Evolutionary conservation across 2,797 vertebrate species (phyloP).

Genomic region (Clamator glandarius): DNA sequence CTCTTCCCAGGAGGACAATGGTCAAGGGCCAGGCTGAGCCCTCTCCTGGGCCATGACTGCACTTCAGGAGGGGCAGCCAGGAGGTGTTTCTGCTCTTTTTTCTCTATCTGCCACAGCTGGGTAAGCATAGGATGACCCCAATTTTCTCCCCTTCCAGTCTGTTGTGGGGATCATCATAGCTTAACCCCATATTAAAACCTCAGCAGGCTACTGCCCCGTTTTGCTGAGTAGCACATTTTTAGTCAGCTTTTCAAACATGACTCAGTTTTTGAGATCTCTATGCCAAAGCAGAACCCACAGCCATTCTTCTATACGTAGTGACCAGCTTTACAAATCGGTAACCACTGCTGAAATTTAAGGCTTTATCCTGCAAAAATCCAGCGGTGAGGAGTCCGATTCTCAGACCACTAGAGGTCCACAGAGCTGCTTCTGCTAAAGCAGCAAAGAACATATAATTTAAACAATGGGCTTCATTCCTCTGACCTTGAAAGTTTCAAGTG

Average conservation of each 20-base stretch:
- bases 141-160: background rate
- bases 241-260: background rate
- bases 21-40: background rate
- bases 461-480: background rate
- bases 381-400: background rate
- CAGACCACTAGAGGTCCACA: conserved; percentile 69
- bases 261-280: background rate
- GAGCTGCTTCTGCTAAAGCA: conserved; percentile 49
- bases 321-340: background rate
- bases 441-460: background rate
- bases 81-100: background rate
- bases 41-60: background rate
- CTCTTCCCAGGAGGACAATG: background rate
- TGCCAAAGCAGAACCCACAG: background rate
- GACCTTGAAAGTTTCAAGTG: background rate
- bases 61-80: background rate
- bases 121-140: background rate
- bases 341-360: background rate
- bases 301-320: background rate
- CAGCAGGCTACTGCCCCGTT: no score
- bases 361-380: background rate
- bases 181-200: background rate
- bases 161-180: background rate
- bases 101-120: background rate
- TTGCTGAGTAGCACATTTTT: background rate